A percentile compares a stretch with the other conserved stretches of the same genome.
These are phyloP conservation scores for Daktulosphaira vitifoliae DNA, from an alignment of 1,140 invertebrate species.

Conservation along the genomic window DNA sequence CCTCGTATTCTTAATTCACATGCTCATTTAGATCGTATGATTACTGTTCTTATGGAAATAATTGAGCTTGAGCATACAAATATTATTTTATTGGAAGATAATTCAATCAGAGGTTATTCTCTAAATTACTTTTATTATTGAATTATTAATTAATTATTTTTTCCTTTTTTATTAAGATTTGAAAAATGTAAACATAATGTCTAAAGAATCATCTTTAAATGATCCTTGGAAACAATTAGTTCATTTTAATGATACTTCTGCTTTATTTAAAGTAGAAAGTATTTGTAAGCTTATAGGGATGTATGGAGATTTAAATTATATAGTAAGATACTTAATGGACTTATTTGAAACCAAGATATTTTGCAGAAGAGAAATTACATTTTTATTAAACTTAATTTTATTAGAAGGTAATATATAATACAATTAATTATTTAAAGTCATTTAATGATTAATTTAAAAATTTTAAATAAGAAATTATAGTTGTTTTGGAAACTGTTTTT, in stretches of 20 bases:
- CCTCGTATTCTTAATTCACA: constrained; percentile 47
- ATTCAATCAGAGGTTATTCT: constrained; percentile 46
- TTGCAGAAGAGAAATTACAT: constrained; percentile 48
- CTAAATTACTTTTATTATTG: too few relatives aligned
- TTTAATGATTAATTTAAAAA: too few relatives aligned
- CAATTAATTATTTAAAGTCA: not conserved
- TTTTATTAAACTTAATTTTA: constrained; percentile 49
- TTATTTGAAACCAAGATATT: constrained; percentile 45
- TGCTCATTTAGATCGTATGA: constrained; percentile 47
- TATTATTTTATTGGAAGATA: constrained; percentile 49
- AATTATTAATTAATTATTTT: not conserved
- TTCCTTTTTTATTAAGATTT: constrained; percentile 4
- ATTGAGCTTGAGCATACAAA: constrained; percentile 40
- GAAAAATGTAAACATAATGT: not conserved
- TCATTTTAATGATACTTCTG: constrained; percentile 46
- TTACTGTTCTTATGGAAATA: constrained; percentile 37
- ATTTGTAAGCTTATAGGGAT: constrained; percentile 48
- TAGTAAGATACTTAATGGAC: constrained; percentile 52
- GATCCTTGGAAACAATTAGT: constrained; percentile 50
- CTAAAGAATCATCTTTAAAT: constrained; percentile 2
- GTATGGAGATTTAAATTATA: constrained; percentile 45
- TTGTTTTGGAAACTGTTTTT: not conserved
- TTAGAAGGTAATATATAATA: constrained; percentile 42
- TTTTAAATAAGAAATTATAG: too few relatives aligned
- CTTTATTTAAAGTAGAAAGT: constrained; percentile 45